Conservation (phyloP, 2,113 vertebrate species). For the Diadophis punctatus region DNA sequence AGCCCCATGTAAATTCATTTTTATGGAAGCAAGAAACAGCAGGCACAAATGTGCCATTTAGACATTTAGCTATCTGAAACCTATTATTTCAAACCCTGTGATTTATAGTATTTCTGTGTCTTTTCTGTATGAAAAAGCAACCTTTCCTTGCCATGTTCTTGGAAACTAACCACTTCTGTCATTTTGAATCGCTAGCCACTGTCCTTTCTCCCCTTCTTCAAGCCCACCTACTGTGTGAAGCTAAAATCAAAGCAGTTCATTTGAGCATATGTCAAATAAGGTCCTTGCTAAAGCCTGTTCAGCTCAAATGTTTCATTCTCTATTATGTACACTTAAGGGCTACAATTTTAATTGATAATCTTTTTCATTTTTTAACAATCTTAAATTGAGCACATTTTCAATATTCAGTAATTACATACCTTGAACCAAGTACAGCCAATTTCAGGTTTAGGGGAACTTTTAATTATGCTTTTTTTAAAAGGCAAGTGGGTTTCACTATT, state of each 20-base stretch:
- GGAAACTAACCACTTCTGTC: neutral
- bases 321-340: neutral
- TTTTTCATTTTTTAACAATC: neutral
- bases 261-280: neutral
- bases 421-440: neutral
- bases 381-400: neutral
- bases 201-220: neutral
- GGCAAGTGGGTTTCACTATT: neutral
- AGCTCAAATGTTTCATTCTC: neutral
- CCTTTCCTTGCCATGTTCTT: neutral
- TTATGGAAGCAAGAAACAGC: neutral
- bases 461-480: neutral
- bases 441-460: neutral
- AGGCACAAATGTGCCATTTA: slow-evolving; percentile 2
- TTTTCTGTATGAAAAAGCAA: neutral
- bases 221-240: neutral
- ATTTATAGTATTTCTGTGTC: neutral
- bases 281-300: neutral
- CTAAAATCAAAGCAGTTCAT: neutral
- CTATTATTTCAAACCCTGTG: slow-evolving; percentile 4
- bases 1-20: neutral
- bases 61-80: neutral
- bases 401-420: neutral
- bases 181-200: neutral
- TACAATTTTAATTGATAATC: neutral